Percentiles rank a stretch among this genome's conserved stretches.
Conservation (phyloP, 2,888 invertebrate species). For the Hoplodrina ambigua region DNA sequence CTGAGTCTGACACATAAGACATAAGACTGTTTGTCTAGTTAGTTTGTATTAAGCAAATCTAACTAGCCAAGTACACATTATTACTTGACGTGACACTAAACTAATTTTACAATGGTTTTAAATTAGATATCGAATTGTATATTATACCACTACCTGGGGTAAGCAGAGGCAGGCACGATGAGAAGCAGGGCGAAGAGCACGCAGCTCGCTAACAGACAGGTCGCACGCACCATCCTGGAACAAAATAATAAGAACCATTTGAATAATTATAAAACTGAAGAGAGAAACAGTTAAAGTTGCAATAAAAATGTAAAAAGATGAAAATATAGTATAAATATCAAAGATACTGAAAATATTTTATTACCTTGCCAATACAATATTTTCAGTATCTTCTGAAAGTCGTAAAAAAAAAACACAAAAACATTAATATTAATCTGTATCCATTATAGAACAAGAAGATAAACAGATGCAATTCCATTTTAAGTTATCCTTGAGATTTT, state of each 20-base stretch:
- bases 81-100: not conserved
- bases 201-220: conserved; percentile 84
- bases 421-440: not conserved
- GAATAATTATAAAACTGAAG: not conserved
- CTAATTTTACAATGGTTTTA: not conserved
- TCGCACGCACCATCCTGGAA: conserved; percentile 86
- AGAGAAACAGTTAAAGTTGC: too few species aligned
- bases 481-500: conserved; percentile 19
- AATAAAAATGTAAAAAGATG: too few species aligned
- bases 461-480: not conserved
- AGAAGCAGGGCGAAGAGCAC: conserved; percentile 81
- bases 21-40: not conserved
- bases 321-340: too few species aligned
- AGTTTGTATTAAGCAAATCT: not conserved
- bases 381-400: not conserved
- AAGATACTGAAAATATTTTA: too few species aligned
- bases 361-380: too few species aligned
- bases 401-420: conserved; percentile 1
- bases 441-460: not conserved
- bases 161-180: conserved; percentile 81
- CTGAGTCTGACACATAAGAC: not conserved
- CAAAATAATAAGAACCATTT: conserved; percentile 46
- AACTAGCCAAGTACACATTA: not conserved
- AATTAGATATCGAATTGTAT: conserved; percentile 21
- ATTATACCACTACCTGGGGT: conserved; percentile 87